Evolutionary conservation across 2,113 vertebrate genomes (phyloP).

Genomic region (Pelecanoides urinatrix): DNA sequence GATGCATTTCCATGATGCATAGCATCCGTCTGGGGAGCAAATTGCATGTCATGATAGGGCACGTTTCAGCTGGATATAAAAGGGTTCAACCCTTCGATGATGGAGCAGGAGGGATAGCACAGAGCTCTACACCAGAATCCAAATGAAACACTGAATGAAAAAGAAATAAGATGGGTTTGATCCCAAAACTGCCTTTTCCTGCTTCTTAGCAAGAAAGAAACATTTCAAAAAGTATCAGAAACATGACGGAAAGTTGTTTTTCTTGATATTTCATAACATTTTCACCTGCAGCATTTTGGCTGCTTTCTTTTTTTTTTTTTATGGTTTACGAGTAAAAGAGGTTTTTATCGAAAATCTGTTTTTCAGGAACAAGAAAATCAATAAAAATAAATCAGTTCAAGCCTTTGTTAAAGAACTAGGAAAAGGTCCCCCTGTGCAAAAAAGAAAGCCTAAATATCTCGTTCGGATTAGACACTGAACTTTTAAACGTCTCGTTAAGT

Average conservation of each 20-base stretch:
- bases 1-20: neutral
- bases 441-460: neutral
- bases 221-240: neutral
- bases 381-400: constrained; percentile 30
- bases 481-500: neutral
- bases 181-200: neutral
- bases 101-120: neutral
- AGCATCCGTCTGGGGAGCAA: neutral
- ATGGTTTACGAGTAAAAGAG: neutral
- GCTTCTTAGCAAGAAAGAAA: neutral
- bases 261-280: constrained; percentile 54
- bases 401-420: constrained; percentile 4
- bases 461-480: neutral
- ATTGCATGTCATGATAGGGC: fast-evolving
- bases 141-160: neutral
- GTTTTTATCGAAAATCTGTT: constrained; percentile 51
- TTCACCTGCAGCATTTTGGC: constrained; percentile 2
- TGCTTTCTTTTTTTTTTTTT: neutral
- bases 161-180: neutral
- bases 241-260: constrained; percentile 45
- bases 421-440: neutral
- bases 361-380: constrained; percentile 50
- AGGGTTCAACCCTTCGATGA: fast-evolving
- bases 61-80: neutral
- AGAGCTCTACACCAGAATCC: neutral